Evolutionary conservation across 1,140 invertebrate genomes (phyloP), one percentile per base, ranked within the genome.

Genomic region (Drosophila repletoides): DNA sequence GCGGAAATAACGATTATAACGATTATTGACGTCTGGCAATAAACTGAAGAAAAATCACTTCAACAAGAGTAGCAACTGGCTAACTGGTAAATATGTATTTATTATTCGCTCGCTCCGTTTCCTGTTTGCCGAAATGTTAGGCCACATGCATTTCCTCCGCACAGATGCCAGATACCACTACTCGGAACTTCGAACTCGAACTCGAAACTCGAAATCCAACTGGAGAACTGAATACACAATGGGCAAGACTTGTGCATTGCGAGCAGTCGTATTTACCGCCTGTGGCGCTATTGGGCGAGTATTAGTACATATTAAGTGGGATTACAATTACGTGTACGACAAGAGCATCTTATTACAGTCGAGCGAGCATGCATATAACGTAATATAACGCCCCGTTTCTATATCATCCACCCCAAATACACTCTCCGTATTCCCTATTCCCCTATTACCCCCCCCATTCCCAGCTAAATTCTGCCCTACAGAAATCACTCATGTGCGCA

Each of bases 401-500:
- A 61, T 41, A 61, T 41, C 24, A 51, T 41, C 26, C 12, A 10
- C 17, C 14, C 9, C n/a, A 1, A 9, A n/a, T 36, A n/a, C n/a
- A 14, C 31, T 7, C 17, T 38, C 12, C 31, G n/a, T n/a, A 1
- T n/a, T 5, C 21, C 38, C 12, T 15, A 31, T 41, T 26, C 22
- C 28, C 21, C n/a, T 10, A 1, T 0, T 6, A 19, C 9, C 15
- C n/a, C 34, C 22, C 40, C 41, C 9, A 2, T 40, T 9, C 26
- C 36, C 3, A 24, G 38, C 9, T 22, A 4, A n/a, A 21, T 76
- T 49, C 29, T 60, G 60, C 41, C 31, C 46, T 10, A 15, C 21
- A 38, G 58, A 65, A 58, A 48, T 73, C 73, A 63, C 33, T 83
- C 79, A 81, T 70, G 79, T 83, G 77, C 67, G 51, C 59, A 61